These are phyloP conservation scores for Antrozous pallidus DNA, from an alignment of 2,797 vertebrate genomes.

Conservation along the genomic window DNA sequence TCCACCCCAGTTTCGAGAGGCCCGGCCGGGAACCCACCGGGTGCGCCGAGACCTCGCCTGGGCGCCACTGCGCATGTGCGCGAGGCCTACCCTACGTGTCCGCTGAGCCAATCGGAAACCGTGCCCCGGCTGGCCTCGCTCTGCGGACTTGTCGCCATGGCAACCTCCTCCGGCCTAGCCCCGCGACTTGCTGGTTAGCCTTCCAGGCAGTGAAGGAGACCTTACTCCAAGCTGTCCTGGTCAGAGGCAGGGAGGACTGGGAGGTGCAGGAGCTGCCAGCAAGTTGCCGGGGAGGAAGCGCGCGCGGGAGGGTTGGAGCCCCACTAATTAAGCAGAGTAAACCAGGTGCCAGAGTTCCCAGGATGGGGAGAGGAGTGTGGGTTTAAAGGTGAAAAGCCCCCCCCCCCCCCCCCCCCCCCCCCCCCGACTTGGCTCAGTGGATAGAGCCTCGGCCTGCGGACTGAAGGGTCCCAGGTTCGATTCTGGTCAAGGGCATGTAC, in stretches of 20 bases:
- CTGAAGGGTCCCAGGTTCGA: too few relatives aligned
- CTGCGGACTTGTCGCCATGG: constrained; percentile 63
- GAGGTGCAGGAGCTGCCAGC: not conserved
- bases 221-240: not conserved
- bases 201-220: not conserved
- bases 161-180: constrained; percentile 62
- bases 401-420: too few relatives aligned
- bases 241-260: not conserved
- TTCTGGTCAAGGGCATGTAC: too few relatives aligned
- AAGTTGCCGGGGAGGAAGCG: not conserved
- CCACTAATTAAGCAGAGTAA: not conserved
- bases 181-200: not conserved
- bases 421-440: too few relatives aligned
- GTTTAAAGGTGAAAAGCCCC: not conserved
- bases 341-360: not conserved
- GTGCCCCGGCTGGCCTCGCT: not conserved
- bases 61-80: constrained; percentile 63
- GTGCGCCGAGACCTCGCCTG: constrained; percentile 57
- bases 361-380: not conserved
- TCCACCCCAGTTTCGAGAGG: not conserved
- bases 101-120: constrained; percentile 40
- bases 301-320: not conserved
- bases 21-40: not conserved
- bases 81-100: constrained; percentile 18
- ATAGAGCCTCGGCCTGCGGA: too few relatives aligned